A percentile compares a stretch with the other conserved stretches of the same genome.
These are phyloP conservation scores for Pontoporia blainvillei DNA, from an alignment of 2,113 vertebrate species.

Conservation along the genomic window DNA sequence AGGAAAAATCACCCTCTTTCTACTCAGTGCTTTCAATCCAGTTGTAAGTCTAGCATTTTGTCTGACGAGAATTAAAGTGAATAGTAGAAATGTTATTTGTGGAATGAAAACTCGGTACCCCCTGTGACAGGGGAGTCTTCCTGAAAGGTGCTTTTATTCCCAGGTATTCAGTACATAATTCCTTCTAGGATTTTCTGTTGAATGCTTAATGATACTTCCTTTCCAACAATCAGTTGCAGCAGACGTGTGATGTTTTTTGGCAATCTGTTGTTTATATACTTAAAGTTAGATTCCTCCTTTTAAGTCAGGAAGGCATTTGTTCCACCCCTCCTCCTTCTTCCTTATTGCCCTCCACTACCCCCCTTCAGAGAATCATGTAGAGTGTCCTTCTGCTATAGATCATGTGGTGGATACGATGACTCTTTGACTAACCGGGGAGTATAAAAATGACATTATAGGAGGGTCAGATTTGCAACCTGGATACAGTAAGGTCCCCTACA, in stretches of 20 bases:
- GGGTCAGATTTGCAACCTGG: neutral
- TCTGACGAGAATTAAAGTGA: neutral
- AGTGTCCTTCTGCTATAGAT: neutral
- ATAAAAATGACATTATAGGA: neutral
- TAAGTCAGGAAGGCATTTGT: neutral
- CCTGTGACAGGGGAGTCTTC: neutral
- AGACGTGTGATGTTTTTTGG: neutral
- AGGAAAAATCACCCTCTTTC: neutral
- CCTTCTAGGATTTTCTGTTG: neutral
- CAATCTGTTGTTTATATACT: neutral
- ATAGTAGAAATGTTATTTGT: neutral
- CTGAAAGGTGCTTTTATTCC: conserved; percentile 34
- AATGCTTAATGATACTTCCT: conserved; percentile 8
- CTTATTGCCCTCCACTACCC: neutral
- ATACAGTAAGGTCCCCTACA: too few relatives aligned
- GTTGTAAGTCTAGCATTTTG: neutral
- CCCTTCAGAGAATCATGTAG: neutral
- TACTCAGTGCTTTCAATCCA: neutral
- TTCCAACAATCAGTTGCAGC: neutral
- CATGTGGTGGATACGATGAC: neutral
- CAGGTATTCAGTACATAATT: conserved; percentile 20
- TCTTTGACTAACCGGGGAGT: neutral
- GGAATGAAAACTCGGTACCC: neutral
- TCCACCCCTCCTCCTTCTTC: neutral
- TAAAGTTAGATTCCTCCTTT: neutral